Base-by-base conservation (phyloP, 2,113 vertebrate species). In the Caranx ignobilis region DNA sequence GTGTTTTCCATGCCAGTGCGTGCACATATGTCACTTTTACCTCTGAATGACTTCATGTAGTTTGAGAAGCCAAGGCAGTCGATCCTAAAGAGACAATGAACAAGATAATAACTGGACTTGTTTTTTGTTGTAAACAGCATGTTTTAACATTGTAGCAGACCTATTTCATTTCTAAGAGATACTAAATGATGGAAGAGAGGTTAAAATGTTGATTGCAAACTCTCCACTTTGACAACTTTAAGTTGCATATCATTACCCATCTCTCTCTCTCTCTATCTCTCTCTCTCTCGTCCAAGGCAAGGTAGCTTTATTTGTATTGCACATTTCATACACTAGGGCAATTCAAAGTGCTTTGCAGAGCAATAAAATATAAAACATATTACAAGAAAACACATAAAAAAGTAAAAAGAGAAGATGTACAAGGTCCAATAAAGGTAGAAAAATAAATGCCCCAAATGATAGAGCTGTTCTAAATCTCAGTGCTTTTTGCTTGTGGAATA, bases 41-140 rank as follows among this genome's bases (percentile, higher is more conserved):
- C 95, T 96, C 75, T 92, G 77, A 81, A 97, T 92, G 75, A 96
- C 87, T 66, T 95, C 92, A 79, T 97, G 96, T 66, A 98, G 87
- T 43, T 74, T 88, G 69, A 95, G 96, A 74, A 98, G 95, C 97
- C 97, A 98, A 9, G 97, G 96, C 11, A 96, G 91, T 84, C 97
- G 95, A 89, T 98, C 97, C 97, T 98, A 70, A 45, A 68, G 64
- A 83, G 13, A 80, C 15, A 84, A 72, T 15, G 66, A 43, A 43
- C 31, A 32, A 62, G 21, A 43, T 1, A 1, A 66, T 15, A 13
- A 54, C 18, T 11, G 16, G n/a, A 65, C 48, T 48, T 32, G 55
- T 47, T 59, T 59, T 71, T 18, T 31, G 16, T 56, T 47, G 12
- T 45, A 43, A 65, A 50, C 41, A 66, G 55, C 15, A 41, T 4